A percentile compares a stretch with the other conserved stretches of the same genome.
These are phyloP conservation scores for Sialia sialis DNA, from an alignment of 2,113 vertebrate species.

Conservation along the genomic window DNA sequence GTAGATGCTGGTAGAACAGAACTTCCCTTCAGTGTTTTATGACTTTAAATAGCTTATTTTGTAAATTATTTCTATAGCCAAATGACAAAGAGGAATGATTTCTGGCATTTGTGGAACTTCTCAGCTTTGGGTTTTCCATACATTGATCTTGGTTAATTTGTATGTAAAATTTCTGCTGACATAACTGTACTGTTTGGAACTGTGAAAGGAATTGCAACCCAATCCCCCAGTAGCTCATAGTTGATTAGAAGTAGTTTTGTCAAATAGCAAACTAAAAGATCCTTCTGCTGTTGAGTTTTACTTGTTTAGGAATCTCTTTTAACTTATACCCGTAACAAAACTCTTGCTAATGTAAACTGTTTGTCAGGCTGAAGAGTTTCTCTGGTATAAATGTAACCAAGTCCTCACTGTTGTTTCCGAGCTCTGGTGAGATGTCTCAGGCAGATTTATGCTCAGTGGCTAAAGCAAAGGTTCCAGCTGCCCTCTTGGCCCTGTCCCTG, in stretches of 20 bases:
- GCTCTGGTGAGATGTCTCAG: not conserved
- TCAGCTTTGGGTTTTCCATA: not conserved
- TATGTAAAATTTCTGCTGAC: not conserved
- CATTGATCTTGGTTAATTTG: not conserved
- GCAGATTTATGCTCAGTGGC: not conserved
- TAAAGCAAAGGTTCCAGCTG: not conserved
- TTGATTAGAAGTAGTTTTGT: not conserved
- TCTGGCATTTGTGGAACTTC: not conserved
- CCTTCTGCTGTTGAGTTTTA: not conserved
- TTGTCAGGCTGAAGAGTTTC: slow-evolving; percentile 15
- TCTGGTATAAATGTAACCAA: not conserved
- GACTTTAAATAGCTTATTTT: not conserved
- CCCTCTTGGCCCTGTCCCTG: not conserved
- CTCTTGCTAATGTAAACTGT: not conserved
- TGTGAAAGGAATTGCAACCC: not conserved
- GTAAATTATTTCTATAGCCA: not conserved
- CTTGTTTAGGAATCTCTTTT: not conserved
- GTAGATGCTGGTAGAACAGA: not conserved
- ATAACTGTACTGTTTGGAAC: not conserved
- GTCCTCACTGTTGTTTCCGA: not conserved
- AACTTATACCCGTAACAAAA: not conserved
- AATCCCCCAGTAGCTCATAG: not conserved
- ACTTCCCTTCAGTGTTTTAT: not conserved
- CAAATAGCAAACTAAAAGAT: not conserved
- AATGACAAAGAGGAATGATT: not conserved